These are phyloP conservation scores for Acanthurus leucopareius DNA, from an alignment of 2,797 vertebrate genomes.

Conservation along the genomic window DNA sequence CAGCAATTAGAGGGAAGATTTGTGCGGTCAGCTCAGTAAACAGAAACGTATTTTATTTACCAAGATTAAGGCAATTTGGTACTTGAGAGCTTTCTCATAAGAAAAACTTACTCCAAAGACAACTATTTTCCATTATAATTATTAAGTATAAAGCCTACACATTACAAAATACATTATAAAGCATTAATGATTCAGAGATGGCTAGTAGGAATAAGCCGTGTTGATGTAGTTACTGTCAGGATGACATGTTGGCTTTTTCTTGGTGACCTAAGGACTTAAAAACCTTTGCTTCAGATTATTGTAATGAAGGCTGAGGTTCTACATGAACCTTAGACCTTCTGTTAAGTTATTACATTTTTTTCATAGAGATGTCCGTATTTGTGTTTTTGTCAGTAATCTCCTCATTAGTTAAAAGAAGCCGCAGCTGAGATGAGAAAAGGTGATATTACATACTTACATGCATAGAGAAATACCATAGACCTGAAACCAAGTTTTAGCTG, in stretches of 20 bases:
- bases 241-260: too few relatives aligned
- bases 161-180: neutral
- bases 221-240: neutral
- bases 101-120: neutral
- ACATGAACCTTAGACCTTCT: neutral
- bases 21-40: neutral
- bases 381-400: too few relatives aligned
- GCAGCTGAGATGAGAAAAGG: too few relatives aligned
- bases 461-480: too few relatives aligned
- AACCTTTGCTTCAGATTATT: neutral
- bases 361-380: too few relatives aligned
- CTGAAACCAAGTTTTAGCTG: too few relatives aligned
- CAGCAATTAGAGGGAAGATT: neutral
- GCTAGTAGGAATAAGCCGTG: neutral
- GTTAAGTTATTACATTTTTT: too few relatives aligned
- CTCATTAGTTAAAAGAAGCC: too few relatives aligned
- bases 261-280: too few relatives aligned
- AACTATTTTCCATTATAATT: neutral
- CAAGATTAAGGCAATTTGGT: neutral
- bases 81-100: neutral
- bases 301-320: neutral
- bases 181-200: neutral
- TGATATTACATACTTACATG: too few relatives aligned
- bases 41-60: neutral
- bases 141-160: slow-evolving; percentile 5